Base-by-base conservation (phyloP, 2,113 vertebrate genomes). In the Nycticebus coucang region DNA sequence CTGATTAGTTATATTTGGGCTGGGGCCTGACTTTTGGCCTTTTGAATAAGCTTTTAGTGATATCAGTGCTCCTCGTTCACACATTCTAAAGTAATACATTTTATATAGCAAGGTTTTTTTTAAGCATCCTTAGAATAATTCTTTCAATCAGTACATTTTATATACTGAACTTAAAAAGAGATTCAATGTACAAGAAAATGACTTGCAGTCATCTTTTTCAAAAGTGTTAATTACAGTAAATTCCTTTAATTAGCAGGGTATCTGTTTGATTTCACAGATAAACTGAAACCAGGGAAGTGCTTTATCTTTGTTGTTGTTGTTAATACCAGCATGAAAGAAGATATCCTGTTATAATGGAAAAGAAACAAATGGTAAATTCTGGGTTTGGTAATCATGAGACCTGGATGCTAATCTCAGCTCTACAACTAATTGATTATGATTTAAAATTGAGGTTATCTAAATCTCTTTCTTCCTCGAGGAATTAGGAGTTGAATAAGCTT, bases 161-260 rank as follows among this genome's bases (percentile, higher is more conserved):
- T 69, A 83, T 86, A 68, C 35, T 88, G 12, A 87, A 92, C 7
- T 55, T 93, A 80, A 74, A 69, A 64, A 86, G 19, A 74, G n/a
- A 64, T 68, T 88, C 41, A 82, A 14, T 71, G 84, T 80, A 82
- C 0, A 72, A 71, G 41, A 90, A 84, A 75, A 74, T 86, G 18
- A 50, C 15, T 57, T n/a, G 5, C 28, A 37, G 62, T 12, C 64
- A 92, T 33, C 15, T 89, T 85, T 87, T 87, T 9, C 4, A 87
- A n/a, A 84, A 96, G 11, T 35, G 55, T 81, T 88, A 86, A 59
- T 86, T 74, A 82, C 5, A 50, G 60, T 69, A 83, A 60, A 62
- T 91, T 87, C 37, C 35, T 89, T 87, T 79, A 89, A 86, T 95
- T 68, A 91, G 45, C 15, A 77, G 17, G 92, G 30, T 94, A 33